These are phyloP conservation scores for Isaurus tuberculatus DNA, from an alignment of 92 coral and sea anemone genomes.

Conservation along the genomic window DNA sequence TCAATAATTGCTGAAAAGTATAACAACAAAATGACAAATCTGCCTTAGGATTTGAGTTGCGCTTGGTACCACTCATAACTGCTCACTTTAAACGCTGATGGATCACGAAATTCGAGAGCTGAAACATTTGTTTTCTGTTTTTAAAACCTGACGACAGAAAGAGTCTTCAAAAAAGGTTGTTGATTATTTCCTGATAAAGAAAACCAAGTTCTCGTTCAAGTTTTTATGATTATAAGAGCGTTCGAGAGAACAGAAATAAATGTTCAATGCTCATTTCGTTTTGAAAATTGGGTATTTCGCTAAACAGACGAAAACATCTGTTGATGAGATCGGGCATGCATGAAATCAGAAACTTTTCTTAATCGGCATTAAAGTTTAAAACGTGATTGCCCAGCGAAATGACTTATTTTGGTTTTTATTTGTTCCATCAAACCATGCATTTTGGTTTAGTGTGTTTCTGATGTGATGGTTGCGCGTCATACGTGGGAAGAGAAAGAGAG, in stretches of 20 bases:
- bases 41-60: slow-evolving; percentile 53
- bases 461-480: slow-evolving; percentile 17
- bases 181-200: slow-evolving; percentile 13
- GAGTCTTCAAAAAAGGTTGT: slow-evolving; percentile 13
- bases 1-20: slow-evolving; percentile 92
- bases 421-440: neutral
- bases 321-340: slow-evolving; percentile 29
- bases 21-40: slow-evolving; percentile 73
- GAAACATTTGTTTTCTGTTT: slow-evolving; percentile 50
- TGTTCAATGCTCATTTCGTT: slow-evolving; percentile 25
- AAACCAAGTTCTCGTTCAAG: neutral
- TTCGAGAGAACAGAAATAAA: slow-evolving; percentile 5
- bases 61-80: slow-evolving; percentile 33
- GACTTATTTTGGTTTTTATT: neutral
- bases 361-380: neutral
- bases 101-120: slow-evolving; percentile 46
- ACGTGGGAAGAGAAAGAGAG: slow-evolving; percentile 13
- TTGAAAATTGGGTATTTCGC: slow-evolving; percentile 19
- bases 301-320: slow-evolving; percentile 43
- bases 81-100: slow-evolving; percentile 50
- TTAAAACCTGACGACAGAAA: slow-evolving; percentile 56
- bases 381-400: neutral
- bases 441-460: neutral
- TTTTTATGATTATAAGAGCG: neutral
- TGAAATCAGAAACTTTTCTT: neutral